phyloP scores from a whole-genome alignment of 37 sponge, comb jelly and placozoan species.

The Halisarca cf. caerulea region DNA sequence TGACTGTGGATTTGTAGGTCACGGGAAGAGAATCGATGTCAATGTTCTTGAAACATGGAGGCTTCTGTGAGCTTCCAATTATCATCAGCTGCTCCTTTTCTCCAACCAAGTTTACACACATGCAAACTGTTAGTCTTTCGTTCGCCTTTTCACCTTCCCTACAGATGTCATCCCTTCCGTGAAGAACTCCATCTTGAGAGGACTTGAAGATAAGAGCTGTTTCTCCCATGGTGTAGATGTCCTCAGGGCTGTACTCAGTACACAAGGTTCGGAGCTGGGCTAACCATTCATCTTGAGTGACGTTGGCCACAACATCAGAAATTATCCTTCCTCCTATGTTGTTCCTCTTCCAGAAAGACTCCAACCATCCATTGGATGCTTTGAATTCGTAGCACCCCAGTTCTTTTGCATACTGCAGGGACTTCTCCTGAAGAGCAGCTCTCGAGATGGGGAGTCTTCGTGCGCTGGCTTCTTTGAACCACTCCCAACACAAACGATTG shows the following conservation, averaged over 20 bases:
- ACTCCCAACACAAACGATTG: conserved; percentile 20
- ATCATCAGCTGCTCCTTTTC: neutral
- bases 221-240: neutral
- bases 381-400: neutral
- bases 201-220: conserved; percentile 3
- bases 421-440: conserved; percentile 8
- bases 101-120: conserved; percentile 18
- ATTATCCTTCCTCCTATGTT: neutral
- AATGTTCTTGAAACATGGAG: conserved; percentile 12
- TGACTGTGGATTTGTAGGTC: neutral
- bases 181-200: neutral
- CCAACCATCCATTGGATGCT: conserved; percentile 35
- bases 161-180: neutral
- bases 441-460: neutral
- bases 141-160: neutral
- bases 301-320: neutral
- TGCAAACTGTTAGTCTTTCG: neutral
- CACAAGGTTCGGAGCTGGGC: neutral
- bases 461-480: conserved; percentile 14
- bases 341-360: conserved; percentile 8
- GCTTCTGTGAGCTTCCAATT: neutral
- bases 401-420: neutral
- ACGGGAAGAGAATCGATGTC: neutral
- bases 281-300: neutral
- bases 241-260: neutral